phyloP scores from a whole-genome alignment of 2,888 invertebrate genomes.

The Dasypogon diadema region DNA sequence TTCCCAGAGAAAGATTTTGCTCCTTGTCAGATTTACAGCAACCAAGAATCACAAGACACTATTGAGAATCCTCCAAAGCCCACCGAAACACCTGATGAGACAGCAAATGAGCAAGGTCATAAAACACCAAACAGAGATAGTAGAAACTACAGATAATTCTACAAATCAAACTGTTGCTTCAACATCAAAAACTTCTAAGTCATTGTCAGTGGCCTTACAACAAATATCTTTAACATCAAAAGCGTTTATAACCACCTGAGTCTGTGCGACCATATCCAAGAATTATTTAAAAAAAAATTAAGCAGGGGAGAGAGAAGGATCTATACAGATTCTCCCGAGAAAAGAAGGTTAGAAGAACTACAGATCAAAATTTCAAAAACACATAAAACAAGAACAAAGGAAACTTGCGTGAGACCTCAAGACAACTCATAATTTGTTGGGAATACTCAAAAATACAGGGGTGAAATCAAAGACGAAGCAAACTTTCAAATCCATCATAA shows the following conservation, averaged over 20 bases:
- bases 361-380: neutral
- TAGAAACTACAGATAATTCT: neutral
- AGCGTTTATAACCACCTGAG: neutral
- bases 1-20: constrained; percentile 43
- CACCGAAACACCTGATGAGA: too few species aligned
- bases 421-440: neutral
- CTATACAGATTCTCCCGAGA: neutral
- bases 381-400: neutral
- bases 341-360: neutral
- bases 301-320: neutral
- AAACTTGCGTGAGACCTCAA: neutral
- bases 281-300: too few species aligned
- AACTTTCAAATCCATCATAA: too few species aligned
- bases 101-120: too few species aligned
- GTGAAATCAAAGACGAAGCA: neutral
- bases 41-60: constrained; percentile 17
- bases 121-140: neutral
- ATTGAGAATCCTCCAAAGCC: too few species aligned
- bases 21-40: constrained; percentile 45
- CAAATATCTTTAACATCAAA: neutral
- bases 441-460: too few species aligned
- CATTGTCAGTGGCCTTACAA: neutral
- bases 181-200: too few species aligned
- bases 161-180: too few species aligned
- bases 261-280: neutral